Percentiles rank a stretch among this genome's conserved stretches.
phyloP scores from a whole-genome alignment of 2,888 invertebrate genomes.

The Steinernema hermaphroditum region DNA sequence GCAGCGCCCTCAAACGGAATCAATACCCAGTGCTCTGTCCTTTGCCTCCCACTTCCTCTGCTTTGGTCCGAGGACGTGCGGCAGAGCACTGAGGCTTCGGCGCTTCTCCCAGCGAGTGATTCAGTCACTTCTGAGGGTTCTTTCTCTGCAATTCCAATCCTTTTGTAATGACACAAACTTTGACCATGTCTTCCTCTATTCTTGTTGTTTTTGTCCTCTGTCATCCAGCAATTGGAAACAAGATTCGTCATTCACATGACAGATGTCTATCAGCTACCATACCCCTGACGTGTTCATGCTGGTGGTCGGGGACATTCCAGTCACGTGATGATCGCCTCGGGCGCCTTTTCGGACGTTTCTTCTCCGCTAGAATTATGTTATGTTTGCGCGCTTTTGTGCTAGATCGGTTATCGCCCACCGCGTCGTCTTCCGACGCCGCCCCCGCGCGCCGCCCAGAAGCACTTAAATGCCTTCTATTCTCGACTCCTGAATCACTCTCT shows the following conservation, averaged over 20 bases:
- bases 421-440: not conserved
- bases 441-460: not conserved
- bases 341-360: too few relatives aligned
- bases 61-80: not conserved
- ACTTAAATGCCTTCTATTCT: not conserved
- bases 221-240: too few relatives aligned
- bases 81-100: not conserved
- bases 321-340: constrained; percentile 9
- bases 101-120: not conserved
- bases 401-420: not conserved
- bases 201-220: not conserved
- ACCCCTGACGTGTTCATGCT: not conserved
- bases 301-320: not conserved
- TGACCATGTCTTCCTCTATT: not conserved
- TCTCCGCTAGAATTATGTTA: not conserved
- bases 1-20: not conserved
- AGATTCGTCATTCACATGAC: too few relatives aligned
- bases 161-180: not conserved
- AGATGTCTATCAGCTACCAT: not conserved
- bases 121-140: not conserved
- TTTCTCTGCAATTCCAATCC: not conserved
- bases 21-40: not conserved
- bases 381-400: constrained; percentile 12
- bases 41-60: not conserved
- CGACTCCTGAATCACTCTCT: not conserved